Evolutionary conservation across 2,113 vertebrate species (phyloP).

Genomic region (Dipodomys spectabilis): DNA sequence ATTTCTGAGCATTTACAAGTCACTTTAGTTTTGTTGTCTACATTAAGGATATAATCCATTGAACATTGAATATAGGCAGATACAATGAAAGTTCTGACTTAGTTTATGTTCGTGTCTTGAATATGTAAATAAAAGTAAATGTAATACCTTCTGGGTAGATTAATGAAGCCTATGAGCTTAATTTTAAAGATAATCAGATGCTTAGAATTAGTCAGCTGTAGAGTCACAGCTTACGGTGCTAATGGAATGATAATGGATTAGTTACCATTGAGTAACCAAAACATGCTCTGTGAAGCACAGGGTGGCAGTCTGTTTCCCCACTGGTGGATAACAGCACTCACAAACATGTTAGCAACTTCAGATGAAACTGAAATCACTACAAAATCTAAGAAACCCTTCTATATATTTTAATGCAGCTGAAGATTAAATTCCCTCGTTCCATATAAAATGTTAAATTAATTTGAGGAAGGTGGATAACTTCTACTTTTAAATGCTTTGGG

Average conservation of each 20-base stretch:
- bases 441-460: slow-evolving; percentile 65
- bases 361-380: neutral
- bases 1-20: slow-evolving; percentile 46
- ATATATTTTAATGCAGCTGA: slow-evolving; percentile 21
- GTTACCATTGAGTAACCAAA: slow-evolving; percentile 9
- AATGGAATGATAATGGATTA: slow-evolving; percentile 39
- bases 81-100: slow-evolving; percentile 52
- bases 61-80: slow-evolving; percentile 30
- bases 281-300: slow-evolving; percentile 11
- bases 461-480: neutral
- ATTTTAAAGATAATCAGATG: slow-evolving; percentile 56
- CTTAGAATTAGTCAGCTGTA: slow-evolving; percentile 8
- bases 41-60: neutral
- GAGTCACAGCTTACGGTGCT: neutral
- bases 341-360: slow-evolving; percentile 21
- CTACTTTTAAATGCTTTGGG: slow-evolving; percentile 41
- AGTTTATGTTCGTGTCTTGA: slow-evolving; percentile 52
- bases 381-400: neutral
- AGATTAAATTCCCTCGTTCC: slow-evolving; percentile 45
- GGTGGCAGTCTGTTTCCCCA: slow-evolving; percentile 19
- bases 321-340: neutral
- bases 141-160: slow-evolving; percentile 53
- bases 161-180: slow-evolving; percentile 37
- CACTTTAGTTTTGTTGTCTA: neutral
- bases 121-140: slow-evolving; percentile 71